These are phyloP conservation scores for Pilophorus perplexus DNA, from an alignment of 2,888 invertebrate species.

Conservation along the genomic window DNA sequence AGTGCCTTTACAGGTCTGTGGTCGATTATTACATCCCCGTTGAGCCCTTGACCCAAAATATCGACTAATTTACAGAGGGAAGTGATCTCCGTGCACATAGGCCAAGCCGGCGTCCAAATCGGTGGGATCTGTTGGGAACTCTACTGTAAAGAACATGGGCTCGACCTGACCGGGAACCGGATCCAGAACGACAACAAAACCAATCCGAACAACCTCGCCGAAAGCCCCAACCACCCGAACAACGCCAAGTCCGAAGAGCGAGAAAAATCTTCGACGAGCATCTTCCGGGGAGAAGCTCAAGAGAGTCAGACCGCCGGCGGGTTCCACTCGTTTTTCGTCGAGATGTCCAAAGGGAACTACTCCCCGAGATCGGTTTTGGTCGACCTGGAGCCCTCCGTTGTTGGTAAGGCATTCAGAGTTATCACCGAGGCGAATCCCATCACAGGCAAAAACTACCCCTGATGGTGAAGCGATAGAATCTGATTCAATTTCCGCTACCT, in stretches of 20 bases:
- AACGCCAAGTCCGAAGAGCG: neutral
- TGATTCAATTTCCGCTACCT: too few relatives aligned
- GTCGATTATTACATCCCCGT: too few relatives aligned
- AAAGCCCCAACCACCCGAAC: neutral
- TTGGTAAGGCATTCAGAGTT: constrained; percentile 54
- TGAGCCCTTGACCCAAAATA: too few relatives aligned
- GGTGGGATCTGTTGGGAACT: constrained; percentile 52
- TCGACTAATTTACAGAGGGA: constrained; percentile 50
- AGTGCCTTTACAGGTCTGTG: too few relatives aligned
- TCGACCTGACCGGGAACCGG: constrained; percentile 54
- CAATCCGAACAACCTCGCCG: neutral
- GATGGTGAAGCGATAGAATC: too few relatives aligned
- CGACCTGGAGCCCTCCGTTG: constrained; percentile 84
- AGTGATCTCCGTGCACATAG: constrained; percentile 54
- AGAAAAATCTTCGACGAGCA: constrained; percentile 13
- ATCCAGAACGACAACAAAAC: neutral
- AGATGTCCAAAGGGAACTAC: constrained; percentile 57
- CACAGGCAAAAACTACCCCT: too few relatives aligned
- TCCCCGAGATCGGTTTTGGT: constrained; percentile 81
- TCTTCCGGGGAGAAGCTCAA: neutral
- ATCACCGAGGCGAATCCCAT: neutral
- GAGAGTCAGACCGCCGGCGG: constrained; percentile 25
- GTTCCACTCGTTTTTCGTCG: constrained; percentile 43
- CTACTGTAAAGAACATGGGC: constrained; percentile 52
- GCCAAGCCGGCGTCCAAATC: constrained; percentile 54